Conservation (phyloP, 2,113 vertebrate species). For the Stigmatopora nigra region DNA sequence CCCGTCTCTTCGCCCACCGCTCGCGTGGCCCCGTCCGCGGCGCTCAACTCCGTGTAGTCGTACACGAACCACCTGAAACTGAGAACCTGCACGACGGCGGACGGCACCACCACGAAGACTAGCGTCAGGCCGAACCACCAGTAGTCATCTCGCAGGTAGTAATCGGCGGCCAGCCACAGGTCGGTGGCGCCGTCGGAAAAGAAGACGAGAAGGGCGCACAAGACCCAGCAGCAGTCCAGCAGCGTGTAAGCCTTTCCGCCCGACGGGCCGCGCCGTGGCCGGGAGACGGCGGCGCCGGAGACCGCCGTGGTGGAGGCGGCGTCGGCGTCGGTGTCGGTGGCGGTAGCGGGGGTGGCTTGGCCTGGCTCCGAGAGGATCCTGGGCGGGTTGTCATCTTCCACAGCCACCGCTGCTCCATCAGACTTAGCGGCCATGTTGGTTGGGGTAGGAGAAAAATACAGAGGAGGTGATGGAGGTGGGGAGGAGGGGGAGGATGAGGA, state of each 20-base stretch:
- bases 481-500: slow-evolving; percentile 29
- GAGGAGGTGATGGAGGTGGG: slow-evolving; percentile 50
- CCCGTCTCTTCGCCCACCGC: slow-evolving; percentile 21
- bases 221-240: slow-evolving; percentile 85
- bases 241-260: slow-evolving; percentile 72
- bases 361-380: slow-evolving; percentile 63
- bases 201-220: slow-evolving; percentile 87
- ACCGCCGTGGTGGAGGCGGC: slow-evolving; percentile 49
- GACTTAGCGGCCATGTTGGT: slow-evolving; percentile 98
- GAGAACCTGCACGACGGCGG: slow-evolving; percentile 87
- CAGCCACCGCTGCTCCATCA: slow-evolving; percentile 81
- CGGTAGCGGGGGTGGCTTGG: slow-evolving; percentile 49
- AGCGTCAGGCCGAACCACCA: slow-evolving; percentile 89
- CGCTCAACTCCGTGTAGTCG: slow-evolving; percentile 73
- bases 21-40: slow-evolving; percentile 40
- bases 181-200: slow-evolving; percentile 93
- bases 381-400: slow-evolving; percentile 67
- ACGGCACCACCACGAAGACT: slow-evolving; percentile 87
- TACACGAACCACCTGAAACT: slow-evolving; percentile 95
- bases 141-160: slow-evolving; percentile 78
- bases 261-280: slow-evolving; percentile 44
- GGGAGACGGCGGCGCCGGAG: slow-evolving; percentile 42
- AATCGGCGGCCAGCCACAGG: slow-evolving; percentile 95
- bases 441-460: slow-evolving; percentile 67
- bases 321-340: slow-evolving; percentile 41